Percentiles rank a stretch among this genome's conserved stretches.
Evolutionary conservation across 2,113 vertebrate species (phyloP).

Genomic region (Pelusios castaneus): DNA sequence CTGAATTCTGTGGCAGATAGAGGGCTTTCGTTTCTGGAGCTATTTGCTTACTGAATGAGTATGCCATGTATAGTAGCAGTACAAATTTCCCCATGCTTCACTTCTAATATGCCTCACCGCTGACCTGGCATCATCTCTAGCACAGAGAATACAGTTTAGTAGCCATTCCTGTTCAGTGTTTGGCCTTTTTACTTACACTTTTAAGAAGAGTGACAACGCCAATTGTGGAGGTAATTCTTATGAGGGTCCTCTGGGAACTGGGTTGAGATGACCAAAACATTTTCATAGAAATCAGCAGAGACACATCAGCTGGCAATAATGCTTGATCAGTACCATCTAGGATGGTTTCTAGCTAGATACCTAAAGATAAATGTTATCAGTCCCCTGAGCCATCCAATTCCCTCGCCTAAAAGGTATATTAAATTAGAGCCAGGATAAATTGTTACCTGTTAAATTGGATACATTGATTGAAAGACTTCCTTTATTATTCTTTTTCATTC

Average conservation of each 20-base stretch:
- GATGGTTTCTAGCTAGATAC: background rate
- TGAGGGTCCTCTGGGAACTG: rapidly evolving
- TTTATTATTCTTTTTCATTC: background rate
- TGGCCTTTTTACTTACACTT: background rate
- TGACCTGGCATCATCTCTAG: background rate
- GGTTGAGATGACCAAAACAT: background rate
- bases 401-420: background rate
- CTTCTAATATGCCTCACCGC: background rate
- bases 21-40: background rate
- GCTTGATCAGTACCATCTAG: background rate
- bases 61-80: background rate
- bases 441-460: background rate
- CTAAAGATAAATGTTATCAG: background rate
- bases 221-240: background rate
- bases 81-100: background rate
- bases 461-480: background rate
- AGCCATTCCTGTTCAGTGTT: background rate
- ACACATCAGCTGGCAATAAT: background rate
- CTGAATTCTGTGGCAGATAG: background rate
- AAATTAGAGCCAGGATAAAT: background rate
- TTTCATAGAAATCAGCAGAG: background rate
- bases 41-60: background rate
- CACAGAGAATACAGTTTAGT: background rate
- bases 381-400: background rate
- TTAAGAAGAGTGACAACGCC: rapidly evolving